Evolutionary conservation across 2,113 vertebrate species (phyloP), one percentile per base, ranked within the genome.

Genomic region (Alligator mississippiensis): DNA sequence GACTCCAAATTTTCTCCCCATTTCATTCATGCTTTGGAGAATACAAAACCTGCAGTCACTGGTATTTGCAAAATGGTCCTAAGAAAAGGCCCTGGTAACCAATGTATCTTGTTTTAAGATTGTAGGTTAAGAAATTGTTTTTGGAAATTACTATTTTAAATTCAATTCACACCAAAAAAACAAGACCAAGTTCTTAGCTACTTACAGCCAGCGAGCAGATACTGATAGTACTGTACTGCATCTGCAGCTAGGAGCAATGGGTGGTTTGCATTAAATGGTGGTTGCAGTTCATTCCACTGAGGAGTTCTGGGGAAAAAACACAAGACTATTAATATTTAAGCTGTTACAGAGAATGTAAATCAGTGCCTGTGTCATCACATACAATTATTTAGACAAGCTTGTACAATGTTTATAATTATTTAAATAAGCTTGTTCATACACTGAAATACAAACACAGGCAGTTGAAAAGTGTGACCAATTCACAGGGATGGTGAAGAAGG

Each of bases 271-370:
- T 98, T 99, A 98, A 99, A 99, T 64, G 99, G 99, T 74, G 99
- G 99, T 97, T 99, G 99, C 79, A 99, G 98, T 92, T 99, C 99
- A 94, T 99, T 99, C 99, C 99, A 99, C 92, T 99, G 99, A 82
- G 99, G 99, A 75, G 99, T 99, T 98, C 99, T 99, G 97, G 94
- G 96, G 96, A 97, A 97, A 95, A 89, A 96, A 96, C 93, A 97
- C 94, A 96, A 96, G 95, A 97, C 96, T 96, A 97, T 98, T 97
- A 98, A 98, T 97, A 97, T 97, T 98, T 97, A 92, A 96, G 95
- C 87, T 96, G 97, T 97, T 87, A 96, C 90, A 93, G 89, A 95
- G 92, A 93, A 95, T 91, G 90, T 96, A 97, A 98, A 97, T 97
- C 97, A 97, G 93, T 63, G 94, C 89, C 94, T 96, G 92, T 98